A percentile compares a stretch with the other conserved stretches of the same genome.
Evolutionary conservation across 2,797 vertebrate genomes (phyloP).

Genomic region (Anableps anableps): DNA sequence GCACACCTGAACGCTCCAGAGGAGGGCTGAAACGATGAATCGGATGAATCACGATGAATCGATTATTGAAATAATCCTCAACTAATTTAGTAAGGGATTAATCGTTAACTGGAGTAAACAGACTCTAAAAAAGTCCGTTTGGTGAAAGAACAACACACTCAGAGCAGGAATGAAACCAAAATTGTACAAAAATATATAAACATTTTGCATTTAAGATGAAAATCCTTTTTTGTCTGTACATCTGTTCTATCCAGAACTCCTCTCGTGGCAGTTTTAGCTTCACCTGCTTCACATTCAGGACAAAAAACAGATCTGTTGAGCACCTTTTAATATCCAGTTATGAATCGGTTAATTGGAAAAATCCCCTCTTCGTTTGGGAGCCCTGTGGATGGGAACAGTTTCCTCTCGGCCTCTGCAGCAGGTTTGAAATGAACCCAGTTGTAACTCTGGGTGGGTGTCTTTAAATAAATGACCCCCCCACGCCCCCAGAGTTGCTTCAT

Average conservation of each 20-base stretch:
- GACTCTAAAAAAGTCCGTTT: no score
- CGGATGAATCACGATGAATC: no score
- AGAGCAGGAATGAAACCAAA: no score
- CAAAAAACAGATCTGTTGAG: neutral
- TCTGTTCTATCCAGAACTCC: no score
- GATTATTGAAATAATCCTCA: no score
- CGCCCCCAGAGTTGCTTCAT: neutral
- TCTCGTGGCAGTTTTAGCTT: neutral
- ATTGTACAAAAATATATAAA: neutral
- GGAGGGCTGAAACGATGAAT: no score
- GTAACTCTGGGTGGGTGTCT: neutral
- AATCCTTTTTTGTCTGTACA: neutral
- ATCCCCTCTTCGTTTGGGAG: neutral
- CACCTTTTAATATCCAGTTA: no score
- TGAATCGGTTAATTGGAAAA: neutral
- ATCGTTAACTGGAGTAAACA: no score
- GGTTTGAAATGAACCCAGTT: neutral
- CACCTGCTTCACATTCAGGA: neutral
- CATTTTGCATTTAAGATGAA: neutral
- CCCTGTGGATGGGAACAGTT: neutral
- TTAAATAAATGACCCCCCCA: neutral
- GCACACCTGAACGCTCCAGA: neutral
- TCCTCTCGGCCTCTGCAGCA: neutral
- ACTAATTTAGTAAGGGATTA: no score
- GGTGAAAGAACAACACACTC: no score